phyloP scores from a whole-genome alignment of 2,888 invertebrate genomes.

The Hesperia comma region DNA sequence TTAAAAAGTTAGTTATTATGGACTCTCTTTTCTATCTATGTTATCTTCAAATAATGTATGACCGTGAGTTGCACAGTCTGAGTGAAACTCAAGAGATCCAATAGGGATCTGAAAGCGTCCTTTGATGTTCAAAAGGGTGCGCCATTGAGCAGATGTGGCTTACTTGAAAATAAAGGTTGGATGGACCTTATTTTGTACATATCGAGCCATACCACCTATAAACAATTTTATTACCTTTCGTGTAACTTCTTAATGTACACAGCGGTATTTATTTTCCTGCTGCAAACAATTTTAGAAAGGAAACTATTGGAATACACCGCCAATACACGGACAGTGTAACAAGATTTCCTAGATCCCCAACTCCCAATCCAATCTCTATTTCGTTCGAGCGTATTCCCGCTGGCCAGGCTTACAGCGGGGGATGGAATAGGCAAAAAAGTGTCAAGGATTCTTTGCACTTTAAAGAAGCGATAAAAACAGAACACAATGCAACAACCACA shows the following conservation, averaged over 20 bases:
- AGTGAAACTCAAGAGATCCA: no score
- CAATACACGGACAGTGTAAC: conserved; percentile 38
- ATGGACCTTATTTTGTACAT: no score
- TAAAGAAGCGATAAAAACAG: conserved; percentile 44
- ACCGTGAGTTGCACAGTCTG: no score
- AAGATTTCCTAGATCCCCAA: conserved; percentile 50
- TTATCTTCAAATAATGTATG: no score
- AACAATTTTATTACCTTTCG: neutral
- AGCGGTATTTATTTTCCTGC: conserved; percentile 14
- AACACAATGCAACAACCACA: conserved; percentile 50
- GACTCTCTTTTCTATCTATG: no score
- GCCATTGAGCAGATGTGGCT: no score
- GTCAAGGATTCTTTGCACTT: conserved; percentile 47
- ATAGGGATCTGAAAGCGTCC: no score
- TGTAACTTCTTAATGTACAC: neutral
- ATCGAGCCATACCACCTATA: neutral
- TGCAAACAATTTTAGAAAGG: conserved; percentile 32
- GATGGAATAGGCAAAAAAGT: conserved; percentile 47
- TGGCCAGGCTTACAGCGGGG: conserved; percentile 44
- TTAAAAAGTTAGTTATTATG: no score
- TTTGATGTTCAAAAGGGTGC: no score
- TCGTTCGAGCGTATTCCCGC: conserved; percentile 45
- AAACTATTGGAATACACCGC: conserved; percentile 33
- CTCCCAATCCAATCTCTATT: conserved; percentile 59
- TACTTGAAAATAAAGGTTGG: no score